Percentiles rank a stretch among this genome's conserved stretches.
These are phyloP conservation scores for human DNA, from an alignment of 2,113 vertebrate genomes.

Conservation along the genomic window DNA sequence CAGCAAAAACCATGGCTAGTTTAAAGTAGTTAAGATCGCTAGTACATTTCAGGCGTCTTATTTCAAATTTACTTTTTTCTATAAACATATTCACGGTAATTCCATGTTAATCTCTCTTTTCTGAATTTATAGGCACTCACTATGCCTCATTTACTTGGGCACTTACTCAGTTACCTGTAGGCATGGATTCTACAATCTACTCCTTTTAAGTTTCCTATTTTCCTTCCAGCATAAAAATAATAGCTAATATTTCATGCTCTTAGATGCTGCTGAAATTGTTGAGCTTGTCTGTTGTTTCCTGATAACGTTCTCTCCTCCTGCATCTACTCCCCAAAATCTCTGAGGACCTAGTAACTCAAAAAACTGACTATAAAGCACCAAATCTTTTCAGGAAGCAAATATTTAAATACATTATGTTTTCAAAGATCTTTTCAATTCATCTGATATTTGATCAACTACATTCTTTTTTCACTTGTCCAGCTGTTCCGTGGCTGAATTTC, in stretches of 20 bases:
- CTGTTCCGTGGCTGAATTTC: not conserved
- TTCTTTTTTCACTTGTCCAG: not conserved
- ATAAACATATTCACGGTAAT: not conserved
- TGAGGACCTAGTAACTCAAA: not conserved
- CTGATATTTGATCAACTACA: not conserved
- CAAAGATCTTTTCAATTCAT: not conserved
- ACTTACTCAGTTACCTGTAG: not conserved
- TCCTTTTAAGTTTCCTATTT: constrained; percentile 11
- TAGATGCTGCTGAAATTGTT: not conserved
- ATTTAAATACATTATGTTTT: constrained; percentile 10
- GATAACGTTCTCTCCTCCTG: not conserved
- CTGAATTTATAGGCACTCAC: not conserved
- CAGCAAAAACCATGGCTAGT: not conserved
- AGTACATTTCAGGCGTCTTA: not conserved
- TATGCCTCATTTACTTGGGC: not conserved
- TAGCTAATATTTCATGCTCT: not conserved
- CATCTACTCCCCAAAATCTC: not conserved
- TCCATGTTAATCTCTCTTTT: not conserved
- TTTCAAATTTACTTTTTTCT: not conserved
- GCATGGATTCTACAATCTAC: not conserved
- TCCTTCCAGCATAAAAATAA: constrained; percentile 1
- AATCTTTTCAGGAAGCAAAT: not conserved
- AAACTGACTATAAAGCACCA: not conserved
- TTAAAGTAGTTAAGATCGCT: not conserved
- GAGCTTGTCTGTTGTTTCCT: not conserved